Base-by-base conservation (phyloP, 2,113 vertebrate species). In the Clupea harengus region DNA sequence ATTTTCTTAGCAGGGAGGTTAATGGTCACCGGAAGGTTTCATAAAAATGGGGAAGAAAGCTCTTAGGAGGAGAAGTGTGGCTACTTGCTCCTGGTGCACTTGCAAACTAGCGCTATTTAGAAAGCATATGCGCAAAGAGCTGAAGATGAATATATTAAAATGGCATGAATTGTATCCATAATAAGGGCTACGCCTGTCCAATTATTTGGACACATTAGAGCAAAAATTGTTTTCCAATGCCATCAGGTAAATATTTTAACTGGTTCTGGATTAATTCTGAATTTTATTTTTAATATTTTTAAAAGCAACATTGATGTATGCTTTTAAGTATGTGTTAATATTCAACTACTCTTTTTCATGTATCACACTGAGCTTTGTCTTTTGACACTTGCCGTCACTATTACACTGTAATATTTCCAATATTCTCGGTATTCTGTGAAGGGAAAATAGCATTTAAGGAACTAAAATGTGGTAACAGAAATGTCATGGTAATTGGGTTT, bases 11-110 rank as follows among this genome's bases (percentile, higher is more conserved):
- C 82, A 83, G 64, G 28, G 87, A 81, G 82, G 87, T 60, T 88
- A 88, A 85, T 83, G 81, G 87, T 86, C 82, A 88, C 84, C 82
- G 83, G 28, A 83, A 92, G 92, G 89, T 91, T 89, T 91, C 87
- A 88, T 46, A 82, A 81, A 82, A 85, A 54, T 54, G 50, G 46
- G 84, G 88, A 88, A 87, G 28, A 75, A 75, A 90, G 82, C 18
- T 32, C 67, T 75, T 32, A 86, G 86, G 80, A 89, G 86, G 85
- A 86, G 90, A 87, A 90, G 91, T 75, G 67, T 75, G 67, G 28
- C 39, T 75, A 75, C 39, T 75, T 75, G 67, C 67, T 75, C 39
- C 67, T 75, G 67, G 67, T 75, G 67, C 67, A 39, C 13, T 32
- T 3, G 13, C 67, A 75, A 57, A 32, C 67, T 87, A 92, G 85